Base-by-base conservation (phyloP, 2,113 vertebrate species). In the Aviceda subcristata region DNA sequence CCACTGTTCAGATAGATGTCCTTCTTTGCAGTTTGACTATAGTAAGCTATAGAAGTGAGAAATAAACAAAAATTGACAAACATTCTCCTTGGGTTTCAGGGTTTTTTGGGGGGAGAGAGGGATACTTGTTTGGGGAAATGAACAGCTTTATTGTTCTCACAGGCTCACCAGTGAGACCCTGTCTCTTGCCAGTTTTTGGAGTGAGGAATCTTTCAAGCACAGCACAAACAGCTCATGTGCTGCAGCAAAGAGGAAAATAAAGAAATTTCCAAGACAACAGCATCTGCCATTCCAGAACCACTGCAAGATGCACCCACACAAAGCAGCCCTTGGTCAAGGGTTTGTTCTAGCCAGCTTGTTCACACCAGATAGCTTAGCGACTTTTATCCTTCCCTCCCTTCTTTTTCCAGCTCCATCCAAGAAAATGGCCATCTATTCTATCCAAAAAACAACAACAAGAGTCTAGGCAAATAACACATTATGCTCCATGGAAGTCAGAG, bases 1-100 rank as follows among this genome's bases (percentile, higher is more conserved):
- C 99, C 99, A 67, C 99, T 99, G 98, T 99, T 99, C 88, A 99
- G 98, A 96, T 99, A 99, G 96, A 99, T 99, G 64, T 98, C 97
- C 68, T 99, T 99, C 90, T 90, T 97, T 39, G 95, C 98, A 48
- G 34, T 74, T 50, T 98, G 98, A 92, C 98, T 99, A 72, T 98
- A 98, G 92, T 99, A 99, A 56, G 99, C 99, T 99, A 93, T 1
- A 98, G 91, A 81, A 80, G 69, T 5, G 22, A 88, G 56, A 53
- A 46, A 96, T 57, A 57, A 92, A 73, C 10, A 60, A 88, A 81
- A 92, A 64, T 1, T 36, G 57, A 18, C 18, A 51, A 82, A 53
- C 2, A 8, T n/a, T 64, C 39, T 74, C 39, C 68, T 72, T 46
- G 14, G 29, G 17, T 50, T 94, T 64, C 34, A 59, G 27, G 22